phyloP scores from a whole-genome alignment of 2,797 vertebrate species.

The Enteromius viviparus region DNA sequence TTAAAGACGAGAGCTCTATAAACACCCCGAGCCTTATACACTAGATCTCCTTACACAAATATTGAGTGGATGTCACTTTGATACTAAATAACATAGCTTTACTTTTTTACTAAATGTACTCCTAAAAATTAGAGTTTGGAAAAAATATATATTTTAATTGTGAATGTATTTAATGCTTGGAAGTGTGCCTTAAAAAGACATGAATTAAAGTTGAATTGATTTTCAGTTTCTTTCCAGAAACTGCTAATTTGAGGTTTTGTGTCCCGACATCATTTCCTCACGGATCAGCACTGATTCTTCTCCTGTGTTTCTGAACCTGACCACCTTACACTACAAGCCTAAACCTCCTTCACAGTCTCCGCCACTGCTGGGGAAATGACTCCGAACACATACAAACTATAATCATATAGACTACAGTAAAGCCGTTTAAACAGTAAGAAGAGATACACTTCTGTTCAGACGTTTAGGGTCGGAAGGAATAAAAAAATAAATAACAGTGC shows the following conservation, averaged over 20 bases:
- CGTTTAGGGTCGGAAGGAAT: too few relatives aligned
- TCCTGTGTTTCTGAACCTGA: neutral
- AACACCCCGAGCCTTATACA: neutral
- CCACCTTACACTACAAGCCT: neutral
- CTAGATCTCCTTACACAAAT: neutral
- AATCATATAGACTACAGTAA: too few relatives aligned
- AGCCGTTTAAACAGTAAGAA: neutral
- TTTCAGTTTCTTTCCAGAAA: constrained; percentile 29
- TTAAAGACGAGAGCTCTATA: constrained; percentile 15
- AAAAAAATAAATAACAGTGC: neutral
- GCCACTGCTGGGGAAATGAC: constrained; percentile 7
- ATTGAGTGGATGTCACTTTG: constrained; percentile 7
- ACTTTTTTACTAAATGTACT: neutral
- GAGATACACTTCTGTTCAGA: neutral
- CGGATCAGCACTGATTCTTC: constrained; percentile 17
- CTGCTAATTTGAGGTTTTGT: constrained; percentile 1
- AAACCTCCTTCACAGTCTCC: neutral
- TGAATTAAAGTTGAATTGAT: constrained; percentile 18
- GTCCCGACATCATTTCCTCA: neutral
- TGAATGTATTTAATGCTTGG: constrained; percentile 12
- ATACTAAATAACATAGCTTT: neutral
- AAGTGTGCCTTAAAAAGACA: constrained; percentile 16
- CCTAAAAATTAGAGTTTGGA: neutral
- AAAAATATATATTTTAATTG: neutral
- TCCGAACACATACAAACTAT: neutral